These are phyloP conservation scores for Acanthosepion pharaonis DNA, from an alignment of 2,888 invertebrate species.

Conservation along the genomic window DNA sequence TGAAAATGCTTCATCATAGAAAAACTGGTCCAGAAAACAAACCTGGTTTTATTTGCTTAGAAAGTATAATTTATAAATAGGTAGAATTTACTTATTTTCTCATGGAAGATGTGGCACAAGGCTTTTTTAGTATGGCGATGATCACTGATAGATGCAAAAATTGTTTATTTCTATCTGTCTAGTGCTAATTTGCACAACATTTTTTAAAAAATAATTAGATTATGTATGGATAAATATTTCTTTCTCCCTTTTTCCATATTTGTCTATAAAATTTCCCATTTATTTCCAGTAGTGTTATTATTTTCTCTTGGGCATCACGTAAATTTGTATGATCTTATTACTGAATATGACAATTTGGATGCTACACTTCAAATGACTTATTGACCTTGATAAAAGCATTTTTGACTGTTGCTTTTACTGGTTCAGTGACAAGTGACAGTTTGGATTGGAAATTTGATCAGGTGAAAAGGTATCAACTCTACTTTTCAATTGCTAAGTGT, in stretches of 20 bases:
- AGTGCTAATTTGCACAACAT: neutral
- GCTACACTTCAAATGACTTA: neutral
- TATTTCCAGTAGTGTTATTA: neutral
- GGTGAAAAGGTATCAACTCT: too few relatives aligned
- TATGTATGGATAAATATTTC: neutral
- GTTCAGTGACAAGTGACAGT: conserved; percentile 18
- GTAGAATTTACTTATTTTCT: too few relatives aligned
- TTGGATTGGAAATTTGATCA: neutral
- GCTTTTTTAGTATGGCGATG: too few relatives aligned
- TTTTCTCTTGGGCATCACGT: neutral
- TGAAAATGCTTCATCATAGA: too few relatives aligned
- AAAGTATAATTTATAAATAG: too few relatives aligned
- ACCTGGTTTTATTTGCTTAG: too few relatives aligned
- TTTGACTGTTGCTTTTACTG: neutral
- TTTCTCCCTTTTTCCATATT: neutral
- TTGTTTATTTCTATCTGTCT: neutral
- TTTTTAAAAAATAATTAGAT: neutral
- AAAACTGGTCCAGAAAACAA: too few relatives aligned
- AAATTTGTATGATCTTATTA: neutral
- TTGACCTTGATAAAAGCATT: neutral
- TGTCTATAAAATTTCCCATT: neutral
- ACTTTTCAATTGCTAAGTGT: neutral
- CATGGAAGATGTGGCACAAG: too few relatives aligned
- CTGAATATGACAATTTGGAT: neutral
- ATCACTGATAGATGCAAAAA: neutral